These are phyloP conservation scores for Rattus rattus DNA, from an alignment of 2,113 vertebrate genomes.

Conservation along the genomic window DNA sequence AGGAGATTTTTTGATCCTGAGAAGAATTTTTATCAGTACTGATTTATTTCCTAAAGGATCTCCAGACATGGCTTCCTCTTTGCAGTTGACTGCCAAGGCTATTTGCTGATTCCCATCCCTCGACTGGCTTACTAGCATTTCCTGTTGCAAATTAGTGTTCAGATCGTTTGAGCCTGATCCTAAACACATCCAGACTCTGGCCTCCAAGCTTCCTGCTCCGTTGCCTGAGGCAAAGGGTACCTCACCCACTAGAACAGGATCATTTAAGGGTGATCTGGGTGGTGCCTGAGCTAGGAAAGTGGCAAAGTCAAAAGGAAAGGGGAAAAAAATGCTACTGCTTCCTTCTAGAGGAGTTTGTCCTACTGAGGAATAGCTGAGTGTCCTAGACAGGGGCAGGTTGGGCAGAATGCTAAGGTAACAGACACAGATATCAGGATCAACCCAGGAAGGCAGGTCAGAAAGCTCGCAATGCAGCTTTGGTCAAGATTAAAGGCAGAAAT, in stretches of 20 bases:
- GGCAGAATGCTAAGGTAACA: neutral
- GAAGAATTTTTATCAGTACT: neutral
- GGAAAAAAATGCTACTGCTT: neutral
- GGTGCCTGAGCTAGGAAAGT: neutral
- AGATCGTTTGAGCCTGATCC: conserved; percentile 9
- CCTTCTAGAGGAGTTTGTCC: neutral
- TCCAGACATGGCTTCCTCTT: conserved; percentile 11
- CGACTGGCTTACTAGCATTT: conserved; percentile 40
- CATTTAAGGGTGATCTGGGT: neutral
- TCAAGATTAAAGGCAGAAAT: neutral
- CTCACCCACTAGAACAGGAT: neutral
- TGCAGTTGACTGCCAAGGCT: conserved; percentile 6
- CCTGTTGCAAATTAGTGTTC: conserved; percentile 52
- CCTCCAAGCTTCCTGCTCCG: neutral
- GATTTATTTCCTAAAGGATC: conserved; percentile 65
- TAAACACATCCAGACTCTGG: neutral
- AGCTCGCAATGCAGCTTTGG: neutral
- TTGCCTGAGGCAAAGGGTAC: neutral
- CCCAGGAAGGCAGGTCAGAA: neutral
- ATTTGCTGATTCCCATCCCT: conserved; percentile 58
- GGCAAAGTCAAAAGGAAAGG: neutral
- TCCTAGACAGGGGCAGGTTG: neutral
- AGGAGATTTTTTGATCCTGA: conserved; percentile 51
- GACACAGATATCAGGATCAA: neutral
- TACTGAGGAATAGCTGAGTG: neutral